Evolutionary conservation across 2,888 invertebrate species (phyloP).

Genomic region (Macrophya annulata): DNA sequence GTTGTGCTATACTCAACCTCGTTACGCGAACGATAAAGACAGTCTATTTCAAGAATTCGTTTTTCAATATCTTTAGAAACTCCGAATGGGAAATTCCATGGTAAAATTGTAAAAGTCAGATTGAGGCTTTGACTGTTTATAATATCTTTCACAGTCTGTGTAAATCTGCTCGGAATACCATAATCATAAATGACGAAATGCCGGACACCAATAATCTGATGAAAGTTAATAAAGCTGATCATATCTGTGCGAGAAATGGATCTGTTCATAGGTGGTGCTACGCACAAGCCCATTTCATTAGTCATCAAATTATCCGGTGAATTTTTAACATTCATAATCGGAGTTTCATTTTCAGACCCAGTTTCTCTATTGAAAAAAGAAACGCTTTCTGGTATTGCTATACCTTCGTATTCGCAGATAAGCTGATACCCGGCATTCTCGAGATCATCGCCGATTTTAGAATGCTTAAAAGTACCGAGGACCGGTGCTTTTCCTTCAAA

Average conservation of each 20-base stretch:
- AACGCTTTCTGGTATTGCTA: conserved; percentile 72
- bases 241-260: conserved; percentile 82
- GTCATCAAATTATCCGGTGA: conserved; percentile 66
- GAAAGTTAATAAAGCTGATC: conserved; percentile 86
- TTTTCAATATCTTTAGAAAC: conserved; percentile 75
- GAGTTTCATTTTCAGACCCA: conserved; percentile 69
- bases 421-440: conserved; percentile 81
- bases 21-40: conserved; percentile 84
- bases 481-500: conserved; percentile 83
- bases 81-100: conserved; percentile 86
- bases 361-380: conserved; percentile 68
- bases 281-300: conserved; percentile 84
- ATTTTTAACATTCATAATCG: conserved; percentile 79
- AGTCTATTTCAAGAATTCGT: conserved; percentile 85
- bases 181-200: conserved; percentile 86
- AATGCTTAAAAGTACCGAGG: conserved; percentile 84
- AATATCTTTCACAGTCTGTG: conserved; percentile 77
- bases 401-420: conserved; percentile 72
- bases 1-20: conserved; percentile 79
- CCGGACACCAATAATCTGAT: conserved; percentile 85
- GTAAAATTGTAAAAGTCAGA: conserved; percentile 83
- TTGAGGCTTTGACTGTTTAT: conserved; percentile 76
- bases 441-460: conserved; percentile 80
- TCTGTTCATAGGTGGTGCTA: conserved; percentile 83
- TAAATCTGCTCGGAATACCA: conserved; percentile 79